Percentiles rank a stretch among this genome's conserved stretches.
Evolutionary conservation across 2,888 invertebrate genomes (phyloP).

Genomic region (Machimus rusticus): DNA sequence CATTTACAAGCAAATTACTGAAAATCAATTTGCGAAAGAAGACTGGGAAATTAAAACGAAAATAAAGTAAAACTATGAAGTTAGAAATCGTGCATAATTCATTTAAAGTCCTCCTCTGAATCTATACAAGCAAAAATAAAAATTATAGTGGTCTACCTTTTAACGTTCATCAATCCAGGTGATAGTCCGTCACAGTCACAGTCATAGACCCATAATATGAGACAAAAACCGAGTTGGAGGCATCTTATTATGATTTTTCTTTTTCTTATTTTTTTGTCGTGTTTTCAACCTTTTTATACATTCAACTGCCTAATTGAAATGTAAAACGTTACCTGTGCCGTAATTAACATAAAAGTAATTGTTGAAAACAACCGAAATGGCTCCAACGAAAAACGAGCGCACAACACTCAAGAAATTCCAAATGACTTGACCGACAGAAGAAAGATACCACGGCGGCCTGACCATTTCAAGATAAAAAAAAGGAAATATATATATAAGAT

Average conservation of each 20-base stretch:
- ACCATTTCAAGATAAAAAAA: background rate
- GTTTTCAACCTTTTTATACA: background rate
- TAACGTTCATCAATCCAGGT: background rate
- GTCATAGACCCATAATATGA: background rate
- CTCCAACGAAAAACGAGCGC: constrained; percentile 13
- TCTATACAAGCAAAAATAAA: background rate
- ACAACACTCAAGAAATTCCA: background rate
- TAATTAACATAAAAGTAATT: constrained; percentile 40
- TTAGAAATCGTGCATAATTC: background rate
- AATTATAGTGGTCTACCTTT: background rate
- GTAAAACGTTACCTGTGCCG: constrained; percentile 22
- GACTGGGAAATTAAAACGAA: background rate
- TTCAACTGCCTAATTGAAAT: constrained; percentile 34
- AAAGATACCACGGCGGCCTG: background rate
- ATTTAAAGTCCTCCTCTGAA: background rate
- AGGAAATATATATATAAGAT: background rate
- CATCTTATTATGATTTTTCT: background rate
- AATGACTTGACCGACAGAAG: constrained; percentile 7
- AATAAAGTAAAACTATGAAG: background rate
- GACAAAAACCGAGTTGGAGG: background rate
- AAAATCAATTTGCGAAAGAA: background rate
- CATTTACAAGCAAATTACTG: too few relatives aligned
- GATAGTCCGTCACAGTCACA: background rate
- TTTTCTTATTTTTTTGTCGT: background rate
- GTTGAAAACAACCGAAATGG: constrained; percentile 37